Base-by-base conservation (phyloP, 2,797 vertebrate species). In the Agapornis canus region DNA sequence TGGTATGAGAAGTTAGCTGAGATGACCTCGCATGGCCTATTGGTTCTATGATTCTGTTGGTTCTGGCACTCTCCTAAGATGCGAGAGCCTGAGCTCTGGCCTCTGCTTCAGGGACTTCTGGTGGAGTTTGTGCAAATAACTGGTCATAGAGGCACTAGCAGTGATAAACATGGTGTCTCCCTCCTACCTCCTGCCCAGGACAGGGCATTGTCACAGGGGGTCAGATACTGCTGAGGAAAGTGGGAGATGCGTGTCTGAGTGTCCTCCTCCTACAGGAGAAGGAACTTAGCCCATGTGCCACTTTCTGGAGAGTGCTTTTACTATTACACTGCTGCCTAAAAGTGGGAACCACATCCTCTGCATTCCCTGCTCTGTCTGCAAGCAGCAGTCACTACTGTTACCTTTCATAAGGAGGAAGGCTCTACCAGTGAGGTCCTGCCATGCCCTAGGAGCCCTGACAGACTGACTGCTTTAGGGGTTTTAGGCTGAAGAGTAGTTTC, bases 321-420 rank as follows among this genome's bases (percentile, higher is more conserved):
- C 26, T 39, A 40, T 13, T 9, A 15, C 19, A 11, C 39, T 56
- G 6, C 45, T 45, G 79, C 60, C 73, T 70, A 8, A 3, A 48
- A 52, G 45, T 8, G 49, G 48, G 48, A 82, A 37, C 26, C 57
- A 47, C 10, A 9, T 73, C 79, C 39, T 39, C 48, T 42, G 1
- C 40, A 22, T 75, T 4, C 31, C 56, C 48, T 11, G 51, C 35
- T 76, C 26, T 40, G 26, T 19, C 81, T 64, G 82, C 0, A 0
- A 73, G 64, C 43, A 32, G 37, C 15, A 37, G 22, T 0, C 0
- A 27, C 61, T 49, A 5, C 65, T 0, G 0, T n/a, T 35, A 6
- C 47, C 31, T 66, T 57, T 60, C 35, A 13, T 22, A 39, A 85
- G 56, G 48, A 89, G 40, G 19, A 64, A 14, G 31, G 32, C 27